Base-by-base conservation (phyloP, 2,113 vertebrate species). In the Lanius ludovicianus region DNA sequence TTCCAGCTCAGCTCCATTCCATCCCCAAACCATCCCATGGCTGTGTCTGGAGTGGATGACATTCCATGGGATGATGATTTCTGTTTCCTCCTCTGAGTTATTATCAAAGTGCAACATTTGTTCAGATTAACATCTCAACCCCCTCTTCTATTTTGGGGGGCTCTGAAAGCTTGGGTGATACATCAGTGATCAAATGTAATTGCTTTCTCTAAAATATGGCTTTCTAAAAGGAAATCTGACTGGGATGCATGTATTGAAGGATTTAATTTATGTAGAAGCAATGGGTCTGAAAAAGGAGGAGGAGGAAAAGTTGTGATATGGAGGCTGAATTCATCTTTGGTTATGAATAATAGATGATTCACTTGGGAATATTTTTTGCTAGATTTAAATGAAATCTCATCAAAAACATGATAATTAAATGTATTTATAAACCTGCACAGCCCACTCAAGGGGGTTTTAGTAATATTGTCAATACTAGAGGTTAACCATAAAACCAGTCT, bases 261-360 rank as follows among this genome's bases (percentile, higher is more conserved):
- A 94, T 90, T 95, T 94, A 96, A 94, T 94, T 90, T 81, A 77
- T 60, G 83, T 84, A 24, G 80, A 88, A 68, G 86, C 84, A 93
- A 84, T 82, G 89, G 86, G 71, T 96, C 71, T 96, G 94, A 83
- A 96, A 78, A 93, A 88, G 83, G 84, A 93, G 49, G 86, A 90
- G 81, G 92, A 88, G 77, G 78, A 84, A 67, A 77, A 92, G 75
- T 64, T 94, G 90, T 94, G 84, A 83, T 84, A 39, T 19, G 87
- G 85, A 94, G 60, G 84, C 75, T 89, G 79, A 67, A 87, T 93
- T 73, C 53, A 71, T 94, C 56, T 90, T 49, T 52, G 84, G 60
- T 84, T 95, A 95, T 93, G 84, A 95, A 94, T 92, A 97, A 95
- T 11, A 84, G 78, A 96, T 94, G 74, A 82, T 67, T 93, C 81